Conservation (phyloP, 2,113 vertebrate species). For the Lophotis ruficrista region DNA sequence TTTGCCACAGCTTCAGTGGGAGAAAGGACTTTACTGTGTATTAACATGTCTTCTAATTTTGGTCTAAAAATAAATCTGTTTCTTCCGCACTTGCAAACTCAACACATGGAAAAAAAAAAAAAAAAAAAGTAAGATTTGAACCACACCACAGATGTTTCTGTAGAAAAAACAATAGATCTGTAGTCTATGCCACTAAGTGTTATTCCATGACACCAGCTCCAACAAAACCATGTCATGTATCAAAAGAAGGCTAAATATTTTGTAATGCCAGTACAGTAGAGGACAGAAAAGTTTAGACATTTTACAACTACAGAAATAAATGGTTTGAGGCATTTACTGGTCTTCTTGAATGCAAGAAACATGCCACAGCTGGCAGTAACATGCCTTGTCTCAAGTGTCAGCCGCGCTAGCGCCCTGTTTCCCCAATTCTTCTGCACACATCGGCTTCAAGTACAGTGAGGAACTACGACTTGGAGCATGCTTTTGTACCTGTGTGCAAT, state of each 20-base stretch:
- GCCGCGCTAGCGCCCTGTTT: fast-evolving
- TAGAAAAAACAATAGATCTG: not conserved
- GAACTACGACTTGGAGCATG: fast-evolving
- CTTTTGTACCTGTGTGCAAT: not conserved
- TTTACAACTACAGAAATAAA: not conserved
- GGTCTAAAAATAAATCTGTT: not conserved
- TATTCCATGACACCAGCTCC: not conserved
- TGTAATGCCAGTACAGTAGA: not conserved
- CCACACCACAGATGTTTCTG: not conserved
- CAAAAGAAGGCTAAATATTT: constrained; percentile 7
- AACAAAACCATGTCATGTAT: not conserved
- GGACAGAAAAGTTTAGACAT: not conserved
- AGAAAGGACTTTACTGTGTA: not conserved
- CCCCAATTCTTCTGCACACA: not conserved
- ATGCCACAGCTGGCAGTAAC: not conserved
- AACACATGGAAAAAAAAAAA: not conserved
- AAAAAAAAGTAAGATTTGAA: not conserved
- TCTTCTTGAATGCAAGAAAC: not conserved
- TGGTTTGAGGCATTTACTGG: not conserved
- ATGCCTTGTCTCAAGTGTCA: not conserved
- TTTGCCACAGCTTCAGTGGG: not conserved
- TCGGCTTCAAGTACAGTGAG: not conserved
- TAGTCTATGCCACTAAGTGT: not conserved
- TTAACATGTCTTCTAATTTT: not conserved
- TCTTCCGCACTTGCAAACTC: not conserved